Evolutionary conservation across 2,113 vertebrate genomes (phyloP).

Genomic region (Clupea harengus): DNA sequence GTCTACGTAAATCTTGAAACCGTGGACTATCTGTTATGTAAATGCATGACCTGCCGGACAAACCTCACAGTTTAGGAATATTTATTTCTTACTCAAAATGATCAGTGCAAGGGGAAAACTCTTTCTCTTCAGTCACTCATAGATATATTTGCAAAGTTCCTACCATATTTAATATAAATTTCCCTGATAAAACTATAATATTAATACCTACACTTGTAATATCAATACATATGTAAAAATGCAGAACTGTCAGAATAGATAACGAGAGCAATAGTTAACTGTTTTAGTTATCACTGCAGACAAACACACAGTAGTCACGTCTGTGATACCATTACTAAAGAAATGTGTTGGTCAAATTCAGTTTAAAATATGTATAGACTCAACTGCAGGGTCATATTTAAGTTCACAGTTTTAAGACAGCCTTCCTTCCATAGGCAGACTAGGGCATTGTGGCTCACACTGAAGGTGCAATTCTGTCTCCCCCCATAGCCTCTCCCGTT

Average conservation of each 20-base stretch:
- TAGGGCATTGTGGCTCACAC: constrained; percentile 75
- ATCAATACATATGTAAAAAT: not conserved
- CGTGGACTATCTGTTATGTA: not conserved
- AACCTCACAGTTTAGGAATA: not conserved
- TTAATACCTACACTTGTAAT: not conserved
- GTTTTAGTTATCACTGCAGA: constrained; percentile 16
- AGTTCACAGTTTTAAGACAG: constrained; percentile 66
- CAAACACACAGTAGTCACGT: not conserved
- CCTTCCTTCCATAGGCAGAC: constrained; percentile 72
- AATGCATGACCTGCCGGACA: not conserved
- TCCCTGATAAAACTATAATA: not conserved
- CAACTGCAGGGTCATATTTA: constrained; percentile 50
- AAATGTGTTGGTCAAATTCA: constrained; percentile 17
- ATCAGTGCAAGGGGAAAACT: not conserved
- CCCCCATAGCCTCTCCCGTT: constrained; percentile 58
- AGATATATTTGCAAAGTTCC: not conserved
- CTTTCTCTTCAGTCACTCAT: not conserved
- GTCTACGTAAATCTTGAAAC: not conserved
- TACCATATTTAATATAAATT: not conserved
- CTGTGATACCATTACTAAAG: not conserved
- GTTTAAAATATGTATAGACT: constrained; percentile 18
- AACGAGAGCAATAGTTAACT: constrained; percentile 3
- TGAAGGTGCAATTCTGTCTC: constrained; percentile 73
- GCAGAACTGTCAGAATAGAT: constrained; percentile 4
- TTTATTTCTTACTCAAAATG: not conserved